phyloP scores from a whole-genome alignment of 2,113 vertebrate species.

The Varanus komodoensis region DNA sequence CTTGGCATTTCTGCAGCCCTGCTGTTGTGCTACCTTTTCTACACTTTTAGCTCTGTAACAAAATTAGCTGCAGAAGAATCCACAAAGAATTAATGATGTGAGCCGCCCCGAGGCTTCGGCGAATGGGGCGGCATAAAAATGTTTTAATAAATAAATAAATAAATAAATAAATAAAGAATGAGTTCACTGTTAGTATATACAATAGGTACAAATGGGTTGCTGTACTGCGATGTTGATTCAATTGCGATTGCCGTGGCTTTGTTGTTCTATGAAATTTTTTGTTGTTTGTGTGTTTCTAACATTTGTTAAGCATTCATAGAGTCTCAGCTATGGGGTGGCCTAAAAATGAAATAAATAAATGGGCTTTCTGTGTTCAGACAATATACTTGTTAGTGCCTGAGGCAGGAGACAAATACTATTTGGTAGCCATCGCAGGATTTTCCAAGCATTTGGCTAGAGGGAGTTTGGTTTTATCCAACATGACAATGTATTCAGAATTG shows the following conservation, averaged over 20 bases:
- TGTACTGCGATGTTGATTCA: no score
- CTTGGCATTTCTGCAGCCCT: not conserved
- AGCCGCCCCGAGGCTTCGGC: no score
- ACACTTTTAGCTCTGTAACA: no score
- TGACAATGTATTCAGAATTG: not conserved
- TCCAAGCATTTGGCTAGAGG: not conserved
- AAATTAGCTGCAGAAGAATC: not conserved
- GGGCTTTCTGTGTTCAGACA: not conserved
- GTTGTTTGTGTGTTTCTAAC: no score
- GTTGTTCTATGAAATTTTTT: no score
- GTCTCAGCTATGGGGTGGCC: no score
- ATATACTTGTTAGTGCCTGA: not conserved
- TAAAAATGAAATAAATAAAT: not conserved
- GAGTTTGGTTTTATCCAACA: not conserved
- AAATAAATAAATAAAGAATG: not conserved
- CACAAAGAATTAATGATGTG: not conserved
- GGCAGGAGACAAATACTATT: not conserved
- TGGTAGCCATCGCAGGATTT: not conserved
- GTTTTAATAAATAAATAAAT: no score
- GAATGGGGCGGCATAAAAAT: no score
- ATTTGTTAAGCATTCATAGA: no score
- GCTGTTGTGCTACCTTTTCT: not conserved
- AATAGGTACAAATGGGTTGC: no score
- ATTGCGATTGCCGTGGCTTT: no score
- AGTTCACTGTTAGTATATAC: not conserved